Evolutionary conservation across 2,888 invertebrate species (phyloP), one percentile per base, ranked within the genome.

Genomic region (Eugnorisma glareosa): DNA sequence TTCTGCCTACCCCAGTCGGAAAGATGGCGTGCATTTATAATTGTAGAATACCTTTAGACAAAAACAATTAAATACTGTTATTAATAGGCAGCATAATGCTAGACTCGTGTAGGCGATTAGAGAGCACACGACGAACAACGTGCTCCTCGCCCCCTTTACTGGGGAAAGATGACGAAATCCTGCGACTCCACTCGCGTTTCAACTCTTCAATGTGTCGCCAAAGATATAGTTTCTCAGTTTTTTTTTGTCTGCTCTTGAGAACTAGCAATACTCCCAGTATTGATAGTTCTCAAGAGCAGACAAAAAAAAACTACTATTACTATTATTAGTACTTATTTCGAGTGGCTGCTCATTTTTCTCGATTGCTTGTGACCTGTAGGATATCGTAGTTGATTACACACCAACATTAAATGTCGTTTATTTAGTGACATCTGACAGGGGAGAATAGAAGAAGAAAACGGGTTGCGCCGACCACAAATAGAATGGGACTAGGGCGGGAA

Each of bases 141-240:
- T 82, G 84, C 67, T 13, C 15, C 11, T 10, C 28, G n/a, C 54
- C 28, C 54, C 45, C 11, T 59, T 67, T 10, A 40, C 37, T 6
- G 18, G 21, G 43, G 15, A 74, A 37, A 40, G 5, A 78, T 82
- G 75, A 78, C 63, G 78, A 79, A 87, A 84, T 73, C 67, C 67
- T 40, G 10, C 59, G 51, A 67, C 67, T 48, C 18, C n/a, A 18
- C 57, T 8, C 15, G 21, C 13, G 13, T 31, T 71, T 67, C 35
- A 83, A 81, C 70, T 75, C 78, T 75, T 75, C n/a, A 70, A 13
- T 67, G 21, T 31, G 59, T 21, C 1, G 28, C 63, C 84, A 79
- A 0, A 18, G 84, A 83, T 77, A 67, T 75, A 54, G 43, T 35
- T 75, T 24, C 24, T 48, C 28, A 21, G 0, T 37, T n/a, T 18